Evolutionary conservation across 53 echinoderm and acorn worm genomes (phyloP).

Genomic region (Henricia sp.): DNA sequence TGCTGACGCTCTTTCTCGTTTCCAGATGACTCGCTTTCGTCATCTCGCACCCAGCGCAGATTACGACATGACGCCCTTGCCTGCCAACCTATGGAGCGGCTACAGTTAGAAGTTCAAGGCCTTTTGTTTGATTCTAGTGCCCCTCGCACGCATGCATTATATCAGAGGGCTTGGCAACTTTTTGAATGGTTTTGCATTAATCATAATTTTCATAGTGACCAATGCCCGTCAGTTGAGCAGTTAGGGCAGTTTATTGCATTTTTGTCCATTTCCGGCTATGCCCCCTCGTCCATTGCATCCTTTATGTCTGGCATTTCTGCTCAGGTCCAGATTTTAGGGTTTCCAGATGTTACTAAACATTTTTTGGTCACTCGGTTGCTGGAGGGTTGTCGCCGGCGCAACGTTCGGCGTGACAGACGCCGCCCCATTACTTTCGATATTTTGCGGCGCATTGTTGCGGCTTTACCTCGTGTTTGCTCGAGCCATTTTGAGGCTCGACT

Average conservation of each 20-base stretch:
- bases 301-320: constrained; percentile 7
- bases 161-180: constrained; percentile 9
- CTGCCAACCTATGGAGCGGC: constrained; percentile 8
- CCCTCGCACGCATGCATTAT: not conserved
- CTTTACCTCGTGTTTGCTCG: constrained; percentile 2
- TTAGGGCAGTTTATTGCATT: constrained; percentile 21
- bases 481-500: constrained; percentile 16
- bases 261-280: not conserved
- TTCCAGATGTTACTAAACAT: not conserved
- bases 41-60: constrained; percentile 20
- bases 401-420: not conserved
- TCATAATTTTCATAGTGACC: not conserved
- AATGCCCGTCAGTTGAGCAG: not conserved
- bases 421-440: constrained; percentile 35
- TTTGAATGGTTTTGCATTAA: not conserved
- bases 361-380: no score
- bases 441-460: not conserved
- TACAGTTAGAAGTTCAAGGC: constrained; percentile 1
- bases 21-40: not conserved
- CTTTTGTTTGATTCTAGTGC: not conserved
- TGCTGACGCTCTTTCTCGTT: no score
- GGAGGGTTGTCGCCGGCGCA: constrained; percentile 4
- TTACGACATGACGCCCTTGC: not conserved
- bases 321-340: not conserved
- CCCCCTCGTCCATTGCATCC: not conserved